Percentiles rank a stretch among this genome's conserved stretches.
These are phyloP conservation scores for Nestor notabilis DNA, from an alignment of 2,113 vertebrate species.

Conservation along the genomic window DNA sequence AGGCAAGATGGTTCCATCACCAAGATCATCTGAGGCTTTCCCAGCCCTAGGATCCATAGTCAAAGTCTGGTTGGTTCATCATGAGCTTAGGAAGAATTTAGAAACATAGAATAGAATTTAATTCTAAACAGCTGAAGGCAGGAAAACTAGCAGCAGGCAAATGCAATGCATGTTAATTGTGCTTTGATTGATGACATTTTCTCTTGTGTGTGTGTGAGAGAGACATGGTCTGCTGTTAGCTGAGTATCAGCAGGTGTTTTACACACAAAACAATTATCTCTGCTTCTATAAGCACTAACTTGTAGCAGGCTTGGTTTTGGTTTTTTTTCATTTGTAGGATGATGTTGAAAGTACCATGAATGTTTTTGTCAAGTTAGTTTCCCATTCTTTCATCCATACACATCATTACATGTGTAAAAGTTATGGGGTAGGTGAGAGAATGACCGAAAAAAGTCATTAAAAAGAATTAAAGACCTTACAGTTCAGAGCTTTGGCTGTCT, in stretches of 20 bases:
- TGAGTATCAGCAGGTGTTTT: neutral
- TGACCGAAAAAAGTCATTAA: neutral
- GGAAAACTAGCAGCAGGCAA: neutral
- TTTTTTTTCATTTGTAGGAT: neutral
- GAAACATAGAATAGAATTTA: neutral
- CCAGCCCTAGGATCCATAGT: neutral
- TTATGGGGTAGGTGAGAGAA: rapidly evolving
- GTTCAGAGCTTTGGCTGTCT: neutral
- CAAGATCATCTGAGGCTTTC: neutral
- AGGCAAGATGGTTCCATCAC: neutral
- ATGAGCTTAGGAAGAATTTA: neutral
- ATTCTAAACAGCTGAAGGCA: neutral
- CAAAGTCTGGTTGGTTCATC: neutral
- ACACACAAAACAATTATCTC: neutral
- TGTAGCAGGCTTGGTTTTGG: neutral
- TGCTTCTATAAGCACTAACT: neutral
- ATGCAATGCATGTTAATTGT: neutral
- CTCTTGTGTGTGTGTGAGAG: too few relatives aligned
- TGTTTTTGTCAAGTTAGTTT: neutral
- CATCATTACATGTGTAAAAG: neutral
- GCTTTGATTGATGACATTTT: neutral
- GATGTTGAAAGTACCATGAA: neutral
- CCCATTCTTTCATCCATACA: neutral
- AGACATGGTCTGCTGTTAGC: neutral
- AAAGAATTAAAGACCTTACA: neutral